phyloP scores from a whole-genome alignment of 2,888 invertebrate species.

The Synergus umbraculus region DNA sequence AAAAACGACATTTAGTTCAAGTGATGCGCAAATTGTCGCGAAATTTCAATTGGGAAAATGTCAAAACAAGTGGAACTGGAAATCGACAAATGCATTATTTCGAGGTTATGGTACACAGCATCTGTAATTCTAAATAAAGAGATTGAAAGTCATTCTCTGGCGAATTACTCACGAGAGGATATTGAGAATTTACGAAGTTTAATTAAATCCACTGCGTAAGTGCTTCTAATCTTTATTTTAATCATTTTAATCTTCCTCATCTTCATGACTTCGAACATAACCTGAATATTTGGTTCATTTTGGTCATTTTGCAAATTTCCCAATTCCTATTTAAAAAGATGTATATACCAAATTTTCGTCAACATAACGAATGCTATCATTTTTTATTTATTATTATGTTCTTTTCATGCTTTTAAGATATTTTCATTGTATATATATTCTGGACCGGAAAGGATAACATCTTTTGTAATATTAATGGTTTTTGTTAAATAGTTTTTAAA shows the following conservation, averaged over 20 bases:
- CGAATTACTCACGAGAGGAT: constrained; percentile 48
- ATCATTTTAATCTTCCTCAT: not conserved
- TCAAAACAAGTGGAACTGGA: constrained; percentile 59
- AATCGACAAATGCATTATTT: constrained; percentile 65
- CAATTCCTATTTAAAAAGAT: not conserved
- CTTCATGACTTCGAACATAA: not conserved
- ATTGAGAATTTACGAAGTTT: constrained; percentile 47
- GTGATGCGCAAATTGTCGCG: not conserved
- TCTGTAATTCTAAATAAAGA: constrained; percentile 57
- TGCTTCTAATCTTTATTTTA: constrained; percentile 23
- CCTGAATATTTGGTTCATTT: not conserved
- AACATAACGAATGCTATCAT: not conserved
- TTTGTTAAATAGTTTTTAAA: no score
- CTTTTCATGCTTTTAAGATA: not conserved
- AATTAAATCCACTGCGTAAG: constrained; percentile 51
- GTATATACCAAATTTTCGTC: not conserved
- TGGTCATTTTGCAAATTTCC: no score
- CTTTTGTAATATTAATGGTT: no score
- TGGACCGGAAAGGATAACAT: no score
- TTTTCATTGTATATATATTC: no score
- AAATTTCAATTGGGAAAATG: constrained; percentile 55
- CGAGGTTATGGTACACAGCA: constrained; percentile 72
- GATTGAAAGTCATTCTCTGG: constrained; percentile 43
- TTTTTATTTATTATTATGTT: not conserved
- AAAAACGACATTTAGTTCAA: constrained; percentile 9